Conservation (phyloP, 2,113 vertebrate species). For the Malurus alboscapulatus region DNA sequence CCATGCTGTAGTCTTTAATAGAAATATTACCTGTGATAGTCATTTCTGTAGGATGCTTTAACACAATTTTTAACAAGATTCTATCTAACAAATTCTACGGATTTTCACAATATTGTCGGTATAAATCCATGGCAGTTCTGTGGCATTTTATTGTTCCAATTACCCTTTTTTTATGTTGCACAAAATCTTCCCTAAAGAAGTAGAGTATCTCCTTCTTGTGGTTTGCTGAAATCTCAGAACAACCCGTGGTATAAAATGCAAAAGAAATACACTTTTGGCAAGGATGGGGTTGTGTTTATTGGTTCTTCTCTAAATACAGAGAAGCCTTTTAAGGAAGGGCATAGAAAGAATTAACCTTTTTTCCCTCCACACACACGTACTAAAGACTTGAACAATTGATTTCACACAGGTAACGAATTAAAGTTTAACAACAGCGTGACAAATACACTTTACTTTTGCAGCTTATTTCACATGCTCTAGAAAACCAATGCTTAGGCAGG, state of each 20-base stretch:
- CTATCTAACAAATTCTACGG: not conserved
- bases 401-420: not conserved
- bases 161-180: not conserved
- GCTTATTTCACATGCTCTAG: not conserved
- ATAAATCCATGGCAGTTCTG: not conserved
- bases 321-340: not conserved
- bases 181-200: not conserved
- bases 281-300: not conserved
- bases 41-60: not conserved
- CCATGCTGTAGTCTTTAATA: not conserved
- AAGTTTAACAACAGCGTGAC: not conserved
- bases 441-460: not conserved
- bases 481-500: not conserved
- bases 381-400: not conserved
- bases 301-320: not conserved
- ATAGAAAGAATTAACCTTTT: not conserved
- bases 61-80: not conserved
- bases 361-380: not conserved
- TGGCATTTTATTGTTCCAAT: not conserved
- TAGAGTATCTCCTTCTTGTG: not conserved
- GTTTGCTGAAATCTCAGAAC: not conserved
- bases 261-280: not conserved
- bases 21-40: not conserved
- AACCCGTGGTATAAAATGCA: not conserved
- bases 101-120: not conserved